Conservation (phyloP, 2,113 vertebrate genomes). For the Heliornis fulica region DNA sequence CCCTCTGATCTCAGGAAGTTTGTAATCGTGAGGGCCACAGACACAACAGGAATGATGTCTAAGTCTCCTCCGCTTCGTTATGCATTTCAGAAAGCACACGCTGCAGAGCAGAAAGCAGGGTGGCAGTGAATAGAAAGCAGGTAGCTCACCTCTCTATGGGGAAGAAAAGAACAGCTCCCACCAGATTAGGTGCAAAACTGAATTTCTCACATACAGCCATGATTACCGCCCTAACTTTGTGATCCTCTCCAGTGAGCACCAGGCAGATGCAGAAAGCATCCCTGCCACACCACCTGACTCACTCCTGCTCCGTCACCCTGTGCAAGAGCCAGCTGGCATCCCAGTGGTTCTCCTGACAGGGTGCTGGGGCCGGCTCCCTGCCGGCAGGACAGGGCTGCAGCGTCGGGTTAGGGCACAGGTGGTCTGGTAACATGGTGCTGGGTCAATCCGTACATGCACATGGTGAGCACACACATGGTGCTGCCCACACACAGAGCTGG, state of each 20-base stretch:
- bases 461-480: fast-evolving
- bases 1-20: constrained; percentile 30
- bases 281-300: background rate
- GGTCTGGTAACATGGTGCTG: fast-evolving
- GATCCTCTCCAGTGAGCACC: background rate
- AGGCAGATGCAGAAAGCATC: background rate
- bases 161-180: background rate
- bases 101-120: background rate
- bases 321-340: fast-evolving
- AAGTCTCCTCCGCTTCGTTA: background rate
- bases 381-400: fast-evolving
- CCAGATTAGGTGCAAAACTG: background rate
- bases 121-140: background rate
- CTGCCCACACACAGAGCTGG: background rate
- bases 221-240: background rate
- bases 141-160: background rate
- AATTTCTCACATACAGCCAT: background rate
- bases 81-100: background rate
- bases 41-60: background rate
- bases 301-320: fast-evolving
- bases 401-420: background rate
- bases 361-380: background rate
- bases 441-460: background rate
- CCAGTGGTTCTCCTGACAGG: fast-evolving
- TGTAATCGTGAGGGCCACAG: background rate